A percentile compares a stretch with the other conserved stretches of the same genome.
phyloP scores from a whole-genome alignment of 2,888 invertebrate genomes.

The Chrysolina americana region DNA sequence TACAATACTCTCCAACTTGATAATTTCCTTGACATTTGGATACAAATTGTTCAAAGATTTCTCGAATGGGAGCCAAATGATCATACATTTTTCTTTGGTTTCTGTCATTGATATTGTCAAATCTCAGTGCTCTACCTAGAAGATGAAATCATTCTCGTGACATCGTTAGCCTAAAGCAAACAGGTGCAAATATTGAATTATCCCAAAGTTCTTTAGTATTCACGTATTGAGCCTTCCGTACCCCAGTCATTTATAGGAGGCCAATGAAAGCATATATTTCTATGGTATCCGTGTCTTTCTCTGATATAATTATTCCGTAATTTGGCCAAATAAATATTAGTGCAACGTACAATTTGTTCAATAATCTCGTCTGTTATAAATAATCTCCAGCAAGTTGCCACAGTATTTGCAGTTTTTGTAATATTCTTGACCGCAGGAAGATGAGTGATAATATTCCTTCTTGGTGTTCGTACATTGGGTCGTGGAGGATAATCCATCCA shows the following conservation, averaged over 20 bases:
- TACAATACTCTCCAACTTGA: too few species aligned
- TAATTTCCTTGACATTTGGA: too few species aligned
- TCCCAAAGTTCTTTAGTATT: conserved; percentile 18
- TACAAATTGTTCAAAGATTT: too few species aligned
- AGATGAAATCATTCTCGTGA: too few species aligned
- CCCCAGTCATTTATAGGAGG: background rate
- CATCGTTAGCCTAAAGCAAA: background rate
- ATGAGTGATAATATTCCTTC: background rate
- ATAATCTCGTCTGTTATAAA: background rate
- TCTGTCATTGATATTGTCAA: too few species aligned
- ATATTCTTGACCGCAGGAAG: background rate
- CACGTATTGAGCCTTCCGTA: background rate
- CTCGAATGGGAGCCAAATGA: too few species aligned
- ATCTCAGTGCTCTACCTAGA: too few species aligned
- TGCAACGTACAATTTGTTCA: background rate
- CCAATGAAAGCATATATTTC: background rate
- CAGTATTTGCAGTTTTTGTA: background rate
- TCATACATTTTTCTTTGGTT: too few species aligned
- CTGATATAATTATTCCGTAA: background rate
- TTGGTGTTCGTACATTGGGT: background rate
- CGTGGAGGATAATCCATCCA: background rate
- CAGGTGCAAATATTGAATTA: conserved; percentile 12
- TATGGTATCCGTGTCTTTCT: background rate
- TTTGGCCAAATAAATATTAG: too few species aligned
- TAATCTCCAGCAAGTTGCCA: background rate